Conservation (phyloP, 2,113 vertebrate species). For the Sphyrna mokarran region DNA sequence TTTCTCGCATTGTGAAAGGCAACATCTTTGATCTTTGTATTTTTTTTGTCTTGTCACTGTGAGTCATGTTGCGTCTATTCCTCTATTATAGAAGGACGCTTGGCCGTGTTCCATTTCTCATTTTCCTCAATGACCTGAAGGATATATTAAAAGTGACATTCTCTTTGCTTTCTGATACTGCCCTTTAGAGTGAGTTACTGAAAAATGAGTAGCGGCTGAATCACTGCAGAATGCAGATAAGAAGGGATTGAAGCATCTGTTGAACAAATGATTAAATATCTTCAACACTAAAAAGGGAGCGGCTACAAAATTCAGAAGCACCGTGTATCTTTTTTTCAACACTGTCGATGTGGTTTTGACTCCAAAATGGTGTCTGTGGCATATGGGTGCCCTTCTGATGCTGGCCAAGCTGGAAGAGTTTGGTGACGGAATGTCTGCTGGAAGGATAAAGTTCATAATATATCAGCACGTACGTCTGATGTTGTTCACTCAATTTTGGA, state of each 20-base stretch:
- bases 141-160: background rate
- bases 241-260: background rate
- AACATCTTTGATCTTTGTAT: background rate
- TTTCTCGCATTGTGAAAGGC: background rate
- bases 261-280: background rate
- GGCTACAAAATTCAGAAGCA: background rate
- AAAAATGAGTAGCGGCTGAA: background rate
- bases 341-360: too few species aligned
- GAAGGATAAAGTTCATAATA: too few species aligned
- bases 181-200: background rate
- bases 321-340: background rate
- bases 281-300: background rate
- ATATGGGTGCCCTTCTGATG: too few species aligned
- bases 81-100: background rate
- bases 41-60: background rate
- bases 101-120: conserved; percentile 5
- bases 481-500: background rate
- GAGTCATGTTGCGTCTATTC: background rate
- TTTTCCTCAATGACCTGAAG: background rate
- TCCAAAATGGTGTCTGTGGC: too few species aligned
- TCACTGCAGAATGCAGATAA: background rate
- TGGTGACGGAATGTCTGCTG: background rate
- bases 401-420: background rate
- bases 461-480: background rate
- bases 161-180: background rate